Evolutionary conservation across 2,888 invertebrate species (phyloP).

Genomic region (Automeris io): DNA sequence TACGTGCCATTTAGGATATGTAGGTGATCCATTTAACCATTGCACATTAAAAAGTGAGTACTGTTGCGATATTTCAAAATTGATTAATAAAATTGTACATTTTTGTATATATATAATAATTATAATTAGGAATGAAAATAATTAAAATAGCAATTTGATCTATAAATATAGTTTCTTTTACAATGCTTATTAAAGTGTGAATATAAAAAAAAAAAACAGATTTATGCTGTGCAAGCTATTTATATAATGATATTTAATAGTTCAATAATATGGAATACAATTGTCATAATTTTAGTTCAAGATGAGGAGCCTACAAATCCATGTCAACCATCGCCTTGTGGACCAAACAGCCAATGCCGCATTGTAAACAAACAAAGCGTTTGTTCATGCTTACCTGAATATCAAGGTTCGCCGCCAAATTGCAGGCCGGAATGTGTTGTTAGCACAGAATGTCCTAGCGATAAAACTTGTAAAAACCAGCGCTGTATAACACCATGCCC

Average conservation of each 20-base stretch:
- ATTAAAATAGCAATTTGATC: too few species aligned
- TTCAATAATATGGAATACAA: not conserved
- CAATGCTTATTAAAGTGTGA: too few species aligned
- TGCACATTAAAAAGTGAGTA: conserved; percentile 66
- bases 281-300: conserved; percentile 26
- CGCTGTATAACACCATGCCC: conserved; percentile 85
- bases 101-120: too few species aligned
- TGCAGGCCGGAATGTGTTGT: conserved; percentile 86
- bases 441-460: conserved; percentile 80
- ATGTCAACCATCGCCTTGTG: conserved; percentile 80
- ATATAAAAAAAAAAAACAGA: too few species aligned
- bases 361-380: conserved; percentile 78
- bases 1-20: conserved; percentile 80
- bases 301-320: conserved; percentile 57
- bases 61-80: not conserved
- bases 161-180: too few species aligned
- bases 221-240: too few species aligned
- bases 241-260: not conserved
- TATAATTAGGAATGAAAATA: too few species aligned
- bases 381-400: conserved; percentile 83
- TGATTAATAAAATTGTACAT: not conserved
- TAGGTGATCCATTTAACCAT: conserved; percentile 84
- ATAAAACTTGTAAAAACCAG: conserved; percentile 81
- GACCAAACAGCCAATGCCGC: conserved; percentile 79
- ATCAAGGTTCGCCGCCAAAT: conserved; percentile 81